Evolutionary conservation across 2,113 vertebrate genomes (phyloP), one percentile per base, ranked within the genome.

Genomic region (Chionodraco myersi): DNA sequence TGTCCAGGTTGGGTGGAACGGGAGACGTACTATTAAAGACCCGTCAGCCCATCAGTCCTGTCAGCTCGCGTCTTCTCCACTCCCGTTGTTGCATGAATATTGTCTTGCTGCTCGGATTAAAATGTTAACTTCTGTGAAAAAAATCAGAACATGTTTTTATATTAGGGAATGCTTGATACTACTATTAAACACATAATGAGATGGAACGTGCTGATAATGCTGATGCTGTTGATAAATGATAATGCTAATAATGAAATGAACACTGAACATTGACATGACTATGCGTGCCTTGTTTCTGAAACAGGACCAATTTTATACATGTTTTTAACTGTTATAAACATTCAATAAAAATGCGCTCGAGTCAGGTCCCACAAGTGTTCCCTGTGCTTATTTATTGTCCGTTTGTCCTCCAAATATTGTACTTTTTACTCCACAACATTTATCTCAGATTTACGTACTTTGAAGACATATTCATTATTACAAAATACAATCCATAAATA

Each of bases 21-120:
- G 52, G 96, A 97, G 92, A 97, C 96, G 30, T 97, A 96, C 92
- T 97, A 97, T 90, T 97, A 94, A 90, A 93, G 91, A 83, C 57
- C 86, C 68, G 8, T 67, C 83, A 58, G 79, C 86, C 84, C 68
- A 6, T 67, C 83, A 58, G 79, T 86, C 84, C 84, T 54, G 78
- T 90, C 87, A 88, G 81, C 86, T 89, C 68, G 75, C 87, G 85
- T 93, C 90, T 90, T 77, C 87, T 91, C 84, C 84, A 90, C 90
- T 91, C 88, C 87, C 77, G 82, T 92, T 85, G 89, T 92, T 96
- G 95, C 94, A 95, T 96, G 95, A 93, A 91, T 93, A 91, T 95
- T 94, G 95, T 95, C 94, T 94, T 94, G 94, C 94, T 95, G 94
- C 93, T 95, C 92, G 89, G 92, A 94, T 86, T 88, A 89, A 89